Conservation (phyloP, 1,140 invertebrate species). For the Nymphalis io region DNA sequence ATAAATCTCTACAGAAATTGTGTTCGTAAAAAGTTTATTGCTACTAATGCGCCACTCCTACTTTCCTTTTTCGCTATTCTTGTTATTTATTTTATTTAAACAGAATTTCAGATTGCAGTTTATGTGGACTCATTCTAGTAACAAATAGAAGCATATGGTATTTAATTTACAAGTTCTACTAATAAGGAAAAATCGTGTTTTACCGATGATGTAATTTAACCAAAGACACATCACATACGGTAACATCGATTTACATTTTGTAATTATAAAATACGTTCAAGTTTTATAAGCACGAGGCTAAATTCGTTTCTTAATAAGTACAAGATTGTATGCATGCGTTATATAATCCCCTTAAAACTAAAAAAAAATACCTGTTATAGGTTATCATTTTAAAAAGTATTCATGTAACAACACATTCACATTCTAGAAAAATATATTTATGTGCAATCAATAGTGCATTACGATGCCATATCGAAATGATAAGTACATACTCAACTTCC, state of each 20-base stretch:
- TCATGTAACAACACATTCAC: constrained; percentile 15
- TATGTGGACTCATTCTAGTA: neutral
- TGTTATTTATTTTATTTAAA: too few species aligned
- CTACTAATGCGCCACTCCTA: too few species aligned
- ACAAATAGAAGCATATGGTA: neutral
- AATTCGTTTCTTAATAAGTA: neutral
- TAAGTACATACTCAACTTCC: constrained; percentile 28
- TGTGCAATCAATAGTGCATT: constrained; percentile 18
- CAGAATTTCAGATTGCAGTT: too few species aligned
- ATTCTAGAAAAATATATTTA: constrained; percentile 11
- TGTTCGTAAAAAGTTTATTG: neutral
- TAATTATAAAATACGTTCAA: neutral
- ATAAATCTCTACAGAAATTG: neutral
- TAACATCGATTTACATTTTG: neutral
- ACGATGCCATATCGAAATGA: constrained; percentile 34
- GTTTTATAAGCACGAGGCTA: neutral
- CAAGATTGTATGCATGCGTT: neutral
- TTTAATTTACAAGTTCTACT: neutral
- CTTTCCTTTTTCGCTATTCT: too few species aligned
- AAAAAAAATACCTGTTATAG: too few species aligned
- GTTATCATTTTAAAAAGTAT: constrained; percentile 18
- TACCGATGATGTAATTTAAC: neutral
- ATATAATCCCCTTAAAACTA: neutral
- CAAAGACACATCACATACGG: constrained; percentile 1
- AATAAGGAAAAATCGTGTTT: neutral